Base-by-base conservation (phyloP, 1,140 invertebrate species). In the Procambarus virginalis region DNA sequence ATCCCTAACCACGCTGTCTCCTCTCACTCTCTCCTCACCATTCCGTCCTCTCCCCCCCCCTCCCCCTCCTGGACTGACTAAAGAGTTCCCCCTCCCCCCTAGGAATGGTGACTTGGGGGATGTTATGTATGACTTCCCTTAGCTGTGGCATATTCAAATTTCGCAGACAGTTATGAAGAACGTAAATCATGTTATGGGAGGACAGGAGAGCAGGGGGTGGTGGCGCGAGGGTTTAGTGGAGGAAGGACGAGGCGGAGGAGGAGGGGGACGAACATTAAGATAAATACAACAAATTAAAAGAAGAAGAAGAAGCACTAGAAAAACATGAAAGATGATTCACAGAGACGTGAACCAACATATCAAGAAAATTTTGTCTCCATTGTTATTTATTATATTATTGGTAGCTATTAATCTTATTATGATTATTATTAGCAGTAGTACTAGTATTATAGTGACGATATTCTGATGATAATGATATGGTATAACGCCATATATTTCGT, bases 151-250 rank as follows among this genome's bases (percentile, higher is more conserved):
- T 89, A 89, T 89, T 83, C 86, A 89, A 89, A 89, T 89, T 89
- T 89, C 86, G 48, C 68, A 81, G 86, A 88, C 86, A 89, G 60
- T 89, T 89, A 83, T 83, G 86, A 89, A 82, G 86, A 75, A 89
- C 79, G 79, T 75, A 89, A 60, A 77, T 86, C 75, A 86, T 46
- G 55, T 22, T 75, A 58, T 60, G 84, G 49, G 46, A 68, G 78
- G 86, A 73, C 46, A 80, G 86, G 45, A n/a, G 68, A 51, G 20
- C 10, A 48, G 86, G 45, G 8, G 51, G 51, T 55, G 12, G 12
- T 55, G 51, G 51, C 51, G 34, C 17, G 68, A 48, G 68, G 68
- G 8, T 10, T 6, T n/a, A 20, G 68, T 17, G 46, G 60, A 48
- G 68, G 46, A 20, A 45, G 46, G 51, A 20, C 2, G 46, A 20